Evolutionary conservation across 92 coral and sea anemone species (phyloP), one percentile per base, ranked within the genome.

Genomic region (Isaurus tuberculatus): DNA sequence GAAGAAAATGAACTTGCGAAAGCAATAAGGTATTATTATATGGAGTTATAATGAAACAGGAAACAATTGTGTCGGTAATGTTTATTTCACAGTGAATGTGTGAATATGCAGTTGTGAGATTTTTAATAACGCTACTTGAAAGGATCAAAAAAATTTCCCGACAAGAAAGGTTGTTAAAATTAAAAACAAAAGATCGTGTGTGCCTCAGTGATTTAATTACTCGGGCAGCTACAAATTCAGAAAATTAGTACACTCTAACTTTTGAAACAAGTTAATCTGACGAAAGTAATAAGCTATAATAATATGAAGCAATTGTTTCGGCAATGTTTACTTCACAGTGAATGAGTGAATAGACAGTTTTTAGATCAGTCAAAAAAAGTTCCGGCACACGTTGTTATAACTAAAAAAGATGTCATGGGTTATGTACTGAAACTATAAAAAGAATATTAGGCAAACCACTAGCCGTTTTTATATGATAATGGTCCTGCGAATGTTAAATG

Each of bases 401-500:
- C 53, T 44, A 44, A 44, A 44, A 44, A 44, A 44, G 10, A 44
- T 44, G 16, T 44, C 16, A 44, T 44, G 53, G 53, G 53, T 44
- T 44, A 44, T 44, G 53, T 44, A 44, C 53, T 44, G 53, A 7
- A 44, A 44, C 53, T 44, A 44, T 44, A 44, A 44, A 44, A 44
- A 44, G 53, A 44, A 44, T n/a, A n/a, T n/a, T 44, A 44, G 53
- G 53, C 53, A 44, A 44, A 44, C 53, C 10, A 44, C 53, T 44
- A 19, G 53, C 53, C 53, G 53, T 51, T 51, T 51, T 51, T 51
- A 51, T 51, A 51, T 51, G 60, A 51, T 51, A 51, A 51, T 51
- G 60, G 60, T 44, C 60, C 60, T 51, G 60, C 60, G 60, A 51
- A 51, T 51, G 60, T 51, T 51, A 51, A 51, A 51, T 51, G 60